Conservation (phyloP, 2,888 invertebrate genomes). For the Ophion slaviceki region DNA sequence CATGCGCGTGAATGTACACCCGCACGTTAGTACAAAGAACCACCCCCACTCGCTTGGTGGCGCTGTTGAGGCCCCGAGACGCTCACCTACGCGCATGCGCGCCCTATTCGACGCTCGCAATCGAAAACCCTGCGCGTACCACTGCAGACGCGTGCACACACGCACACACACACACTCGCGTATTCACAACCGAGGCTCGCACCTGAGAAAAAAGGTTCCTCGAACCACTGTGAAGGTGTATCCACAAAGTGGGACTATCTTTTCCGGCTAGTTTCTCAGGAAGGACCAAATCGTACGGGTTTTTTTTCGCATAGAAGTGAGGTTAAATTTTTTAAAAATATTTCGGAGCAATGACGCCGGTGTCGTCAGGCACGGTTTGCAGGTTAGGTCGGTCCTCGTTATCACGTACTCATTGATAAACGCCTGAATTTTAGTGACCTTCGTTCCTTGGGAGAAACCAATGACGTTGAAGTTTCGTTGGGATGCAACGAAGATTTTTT, state of each 20-base stretch:
- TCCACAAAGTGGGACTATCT: neutral
- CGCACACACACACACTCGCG: neutral
- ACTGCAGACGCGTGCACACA: constrained; percentile 8
- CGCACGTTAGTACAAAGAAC: neutral
- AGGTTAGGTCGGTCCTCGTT: neutral
- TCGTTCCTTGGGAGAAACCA: neutral
- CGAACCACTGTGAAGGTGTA: constrained; percentile 2
- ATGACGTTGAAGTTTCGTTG: neutral
- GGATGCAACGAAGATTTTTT: too few species aligned
- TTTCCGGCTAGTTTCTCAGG: too few species aligned
- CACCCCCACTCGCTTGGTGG: constrained; percentile 28
- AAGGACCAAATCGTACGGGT: neutral
- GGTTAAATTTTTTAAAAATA: too few species aligned
- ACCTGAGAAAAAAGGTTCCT: constrained; percentile 26
- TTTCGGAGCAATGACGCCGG: neutral
- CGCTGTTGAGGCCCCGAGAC: constrained; percentile 35
- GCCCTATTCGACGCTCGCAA: constrained; percentile 20
- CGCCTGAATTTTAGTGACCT: neutral
- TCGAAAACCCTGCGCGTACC: constrained; percentile 2
- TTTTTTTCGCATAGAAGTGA: too few species aligned
- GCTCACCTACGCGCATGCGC: constrained; percentile 64
- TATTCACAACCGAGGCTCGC: constrained; percentile 4
- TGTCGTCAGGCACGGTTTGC: neutral
- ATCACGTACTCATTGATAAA: neutral
- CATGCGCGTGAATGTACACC: neutral